phyloP scores from a whole-genome alignment of 1,140 invertebrate species.

The Cydia amplana region DNA sequence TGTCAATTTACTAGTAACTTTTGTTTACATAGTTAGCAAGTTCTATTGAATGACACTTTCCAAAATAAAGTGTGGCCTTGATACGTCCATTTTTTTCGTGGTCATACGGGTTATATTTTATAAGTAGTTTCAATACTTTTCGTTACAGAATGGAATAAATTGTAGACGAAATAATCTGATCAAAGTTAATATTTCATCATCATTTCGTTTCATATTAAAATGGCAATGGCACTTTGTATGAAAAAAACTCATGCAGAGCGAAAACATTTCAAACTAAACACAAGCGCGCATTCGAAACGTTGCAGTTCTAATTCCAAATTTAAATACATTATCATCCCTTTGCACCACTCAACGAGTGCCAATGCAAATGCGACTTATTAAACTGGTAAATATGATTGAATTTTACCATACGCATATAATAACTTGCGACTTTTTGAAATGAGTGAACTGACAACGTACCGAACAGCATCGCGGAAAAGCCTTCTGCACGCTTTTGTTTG shows the following conservation, averaged over 20 bases:
- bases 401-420: background rate
- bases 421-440: background rate
- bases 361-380: background rate
- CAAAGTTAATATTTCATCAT: too few relatives aligned
- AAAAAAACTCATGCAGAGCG: background rate
- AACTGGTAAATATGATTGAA: background rate
- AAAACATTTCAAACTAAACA: background rate
- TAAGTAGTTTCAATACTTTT: background rate
- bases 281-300: background rate
- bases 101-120: too few relatives aligned
- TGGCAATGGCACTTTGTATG: too few relatives aligned
- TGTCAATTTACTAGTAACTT: too few relatives aligned
- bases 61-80: too few relatives aligned
- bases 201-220: too few relatives aligned
- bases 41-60: too few relatives aligned
- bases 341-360: background rate
- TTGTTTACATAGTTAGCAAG: too few relatives aligned
- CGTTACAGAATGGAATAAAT: background rate
- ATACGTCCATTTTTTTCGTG: too few relatives aligned
- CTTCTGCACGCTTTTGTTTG: background rate
- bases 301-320: background rate
- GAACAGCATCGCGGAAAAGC: background rate
- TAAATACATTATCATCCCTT: slow-evolving; percentile 4
- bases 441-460: background rate
- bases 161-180: background rate